Conservation (phyloP, 2,797 vertebrate species). For the Gymnopithys bicolor region DNA sequence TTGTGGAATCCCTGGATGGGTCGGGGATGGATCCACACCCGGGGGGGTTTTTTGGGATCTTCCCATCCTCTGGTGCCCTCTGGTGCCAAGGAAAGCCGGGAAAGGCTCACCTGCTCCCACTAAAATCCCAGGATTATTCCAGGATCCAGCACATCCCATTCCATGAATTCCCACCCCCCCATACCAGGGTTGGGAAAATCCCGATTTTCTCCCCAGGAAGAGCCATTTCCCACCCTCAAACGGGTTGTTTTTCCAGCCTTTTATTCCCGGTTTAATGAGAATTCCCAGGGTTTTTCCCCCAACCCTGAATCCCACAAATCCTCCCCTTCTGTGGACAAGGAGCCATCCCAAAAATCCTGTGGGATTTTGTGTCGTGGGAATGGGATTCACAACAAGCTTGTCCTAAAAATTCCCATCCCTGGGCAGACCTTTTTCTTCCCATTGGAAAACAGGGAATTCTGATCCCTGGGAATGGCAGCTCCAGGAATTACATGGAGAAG, state of each 20-base stretch:
- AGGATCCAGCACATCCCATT: background rate
- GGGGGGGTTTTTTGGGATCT: background rate
- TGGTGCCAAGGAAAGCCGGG: background rate
- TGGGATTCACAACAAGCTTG: background rate
- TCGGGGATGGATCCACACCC: background rate
- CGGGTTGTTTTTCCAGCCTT: background rate
- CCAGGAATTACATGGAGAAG: background rate
- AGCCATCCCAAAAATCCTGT: background rate
- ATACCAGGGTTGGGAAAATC: background rate
- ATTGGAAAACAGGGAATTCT: background rate
- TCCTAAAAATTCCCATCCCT: background rate
- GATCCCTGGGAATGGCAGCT: accelerated
- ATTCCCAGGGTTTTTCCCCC: background rate
- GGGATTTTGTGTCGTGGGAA: background rate
- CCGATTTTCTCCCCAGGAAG: background rate
- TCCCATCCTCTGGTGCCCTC: background rate
- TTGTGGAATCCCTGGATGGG: background rate
- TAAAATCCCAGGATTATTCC: background rate
- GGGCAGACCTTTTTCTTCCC: background rate
- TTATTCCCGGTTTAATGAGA: background rate
- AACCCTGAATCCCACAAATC: background rate
- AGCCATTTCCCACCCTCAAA: background rate
- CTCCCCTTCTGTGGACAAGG: background rate
- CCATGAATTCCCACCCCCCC: background rate
- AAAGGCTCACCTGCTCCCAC: background rate